Conservation (phyloP, 64 coral and sea anemone species). For the Montipora efflorescens region DNA sequence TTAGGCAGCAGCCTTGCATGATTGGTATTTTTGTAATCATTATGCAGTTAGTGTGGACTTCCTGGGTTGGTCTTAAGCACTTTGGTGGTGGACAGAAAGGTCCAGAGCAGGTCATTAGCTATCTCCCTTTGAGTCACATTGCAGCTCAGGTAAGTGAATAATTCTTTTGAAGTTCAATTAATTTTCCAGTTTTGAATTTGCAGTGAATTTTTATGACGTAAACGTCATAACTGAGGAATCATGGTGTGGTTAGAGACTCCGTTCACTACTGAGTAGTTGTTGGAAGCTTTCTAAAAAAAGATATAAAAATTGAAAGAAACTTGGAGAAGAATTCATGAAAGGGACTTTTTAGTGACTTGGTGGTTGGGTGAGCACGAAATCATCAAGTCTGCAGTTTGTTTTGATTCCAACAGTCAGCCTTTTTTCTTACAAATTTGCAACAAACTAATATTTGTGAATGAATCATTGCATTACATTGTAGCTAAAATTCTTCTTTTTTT, state of each 20-base stretch:
- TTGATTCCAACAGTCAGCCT: not conserved
- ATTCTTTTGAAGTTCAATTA: not conserved
- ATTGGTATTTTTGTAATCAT: not conserved
- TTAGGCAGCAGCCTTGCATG: not conserved
- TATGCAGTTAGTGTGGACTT: slow-evolving; percentile 71
- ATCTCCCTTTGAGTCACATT: slow-evolving; percentile 92
- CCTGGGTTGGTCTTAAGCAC: slow-evolving; percentile 33
- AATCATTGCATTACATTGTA: no score
- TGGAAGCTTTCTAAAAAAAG: no score
- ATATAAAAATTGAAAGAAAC: no score
- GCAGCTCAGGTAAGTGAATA: slow-evolving; percentile 84
- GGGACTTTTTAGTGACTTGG: not conserved
- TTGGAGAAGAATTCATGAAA: no score
- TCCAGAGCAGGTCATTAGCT: slow-evolving; percentile 82
- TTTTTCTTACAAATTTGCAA: no score
- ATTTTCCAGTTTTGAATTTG: not conserved
- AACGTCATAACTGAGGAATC: no score
- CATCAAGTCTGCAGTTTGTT: not conserved
- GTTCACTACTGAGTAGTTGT: no score
- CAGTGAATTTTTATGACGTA: not conserved
- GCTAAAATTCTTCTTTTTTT: no score
- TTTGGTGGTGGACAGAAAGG: slow-evolving; percentile 48
- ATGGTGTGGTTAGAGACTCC: no score
- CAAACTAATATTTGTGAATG: no score
- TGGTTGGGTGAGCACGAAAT: not conserved